Percentiles rank a stretch among this genome's conserved stretches.
Conservation (phyloP, 1,140 invertebrate genomes). For the Musca vetustissima region DNA sequence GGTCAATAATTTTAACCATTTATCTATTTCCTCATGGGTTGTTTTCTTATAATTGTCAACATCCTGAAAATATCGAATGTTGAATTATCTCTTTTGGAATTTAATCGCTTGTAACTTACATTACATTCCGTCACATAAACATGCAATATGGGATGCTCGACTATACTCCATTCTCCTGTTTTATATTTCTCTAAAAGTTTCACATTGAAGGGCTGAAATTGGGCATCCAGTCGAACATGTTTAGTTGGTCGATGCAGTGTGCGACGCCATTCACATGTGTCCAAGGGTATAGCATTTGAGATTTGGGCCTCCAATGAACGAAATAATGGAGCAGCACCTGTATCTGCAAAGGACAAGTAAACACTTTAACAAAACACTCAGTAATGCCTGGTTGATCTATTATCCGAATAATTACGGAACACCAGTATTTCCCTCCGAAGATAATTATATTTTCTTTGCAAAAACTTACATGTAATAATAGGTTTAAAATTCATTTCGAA, state of each 20-base stretch:
- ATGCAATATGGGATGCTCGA: conserved; percentile 88
- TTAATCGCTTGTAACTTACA: conserved; percentile 60
- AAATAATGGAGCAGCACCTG: conserved; percentile 86
- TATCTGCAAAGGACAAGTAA: conserved; percentile 63
- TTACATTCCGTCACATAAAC: conserved; percentile 94
- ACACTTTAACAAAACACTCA: background rate
- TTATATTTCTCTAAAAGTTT: conserved; percentile 67
- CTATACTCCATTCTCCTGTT: conserved; percentile 67
- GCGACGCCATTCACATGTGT: conserved; percentile 87
- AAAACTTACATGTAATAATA: conserved; percentile 50
- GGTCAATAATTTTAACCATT: conserved; percentile 79
- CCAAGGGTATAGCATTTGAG: conserved; percentile 77
- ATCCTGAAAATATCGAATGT: conserved; percentile 67
- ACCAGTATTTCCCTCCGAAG: too few species aligned
- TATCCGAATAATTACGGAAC: too few species aligned
- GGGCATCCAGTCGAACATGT: conserved; percentile 80
- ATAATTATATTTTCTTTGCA: background rate
- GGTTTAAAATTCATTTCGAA: conserved; percentile 48
- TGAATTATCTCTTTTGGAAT: conserved; percentile 3
- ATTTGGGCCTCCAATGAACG: conserved; percentile 76
- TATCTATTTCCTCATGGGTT: conserved; percentile 83
- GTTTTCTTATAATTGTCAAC: conserved; percentile 85
- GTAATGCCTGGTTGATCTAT: background rate
- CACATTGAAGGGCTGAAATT: conserved; percentile 80
- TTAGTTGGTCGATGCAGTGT: conserved; percentile 78